Base-by-base conservation (phyloP, 2,888 invertebrate species). In the Sphecodes monilicornis region DNA sequence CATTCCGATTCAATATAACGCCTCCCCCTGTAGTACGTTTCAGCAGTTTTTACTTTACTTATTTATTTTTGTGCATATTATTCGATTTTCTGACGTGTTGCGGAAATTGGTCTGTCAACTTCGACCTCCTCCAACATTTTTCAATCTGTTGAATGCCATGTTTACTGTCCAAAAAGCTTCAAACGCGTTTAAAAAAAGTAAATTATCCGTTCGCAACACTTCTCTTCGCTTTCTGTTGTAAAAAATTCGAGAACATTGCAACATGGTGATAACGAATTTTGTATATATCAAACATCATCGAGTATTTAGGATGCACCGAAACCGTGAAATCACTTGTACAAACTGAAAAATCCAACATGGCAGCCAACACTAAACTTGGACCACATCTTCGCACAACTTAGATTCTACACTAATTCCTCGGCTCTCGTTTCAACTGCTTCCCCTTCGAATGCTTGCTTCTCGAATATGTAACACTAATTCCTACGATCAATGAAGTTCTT, bases 401-500 rank as follows among this genome's bases (percentile, higher is more conserved):
- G 13, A 39, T 70, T 70, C 70, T 43, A 32, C 76, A 76, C 81
- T 46, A 60, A 50, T 46, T 70, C 36, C 36, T 26, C 43, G 29
- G 29, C 50, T 46, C 11, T 29, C 26, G 11, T 41, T 4, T 22
- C 32, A 3, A 36, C 22, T 5, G 29, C 18, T 22, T 18, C 46
- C 69, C n/a, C 8, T 10, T 57, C 26, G 71, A 57, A 57, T 29
- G n/a, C 36, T 54, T 32, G 32, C 57, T n/a, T 39, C n/a, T 32
- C 36, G 29, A 72, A 78, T 29, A 39, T 32, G 46, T 32, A 70
- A 43, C 78, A 86, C 78, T 78, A 73, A 73, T 70, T 57, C 36
- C 43, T 83, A 79, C 46, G 39, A 71, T 32, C 78, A 26, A 68
- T 69, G 41, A 73, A 57, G 76, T 66, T 36, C 32, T 46, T 46